Base-by-base conservation (phyloP, 2,113 vertebrate genomes). In the Uropsilus gracilis region DNA sequence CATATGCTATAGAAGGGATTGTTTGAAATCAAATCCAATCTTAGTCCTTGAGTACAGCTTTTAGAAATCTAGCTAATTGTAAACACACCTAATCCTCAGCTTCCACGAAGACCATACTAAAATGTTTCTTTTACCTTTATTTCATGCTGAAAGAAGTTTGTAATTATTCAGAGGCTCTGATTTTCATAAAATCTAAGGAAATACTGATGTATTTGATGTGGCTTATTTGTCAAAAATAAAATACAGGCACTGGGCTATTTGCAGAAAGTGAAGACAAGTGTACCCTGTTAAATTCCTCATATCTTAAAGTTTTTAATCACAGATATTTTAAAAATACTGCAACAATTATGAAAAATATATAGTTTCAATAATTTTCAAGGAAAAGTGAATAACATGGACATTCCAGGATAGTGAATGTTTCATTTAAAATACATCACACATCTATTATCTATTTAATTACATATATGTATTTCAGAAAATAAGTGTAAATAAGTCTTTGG, bases 21-120 rank as follows among this genome's bases (percentile, higher is more conserved):
- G 18, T 94, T 90, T 96, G 63, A 50, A 77, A 89, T 95, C 87
- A 93, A 96, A 95, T 30, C 2, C 32, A 92, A 0, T 82, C 75
- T 34, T 86, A 59, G 55, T 88, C 59, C 61, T 42, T 46, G 89
- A 95, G 85, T 95, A 95, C 64, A 66, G 48, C 50, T 91, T 91
- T 95, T 37, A 97, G 77, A 32, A 93, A 87, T 85, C 93, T 96
- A 95, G 61, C 17, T 90, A 90, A 63, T 14, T 66, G 10, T 94
- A 81, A 86, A 86, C n/a, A 89, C 1, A 68, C 42, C 61, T 86
- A 89, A 96, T 75, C 28, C 63, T 26, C n/a, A 68, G 71, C 8
- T 69, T 89, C 44, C 42, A 66, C 16, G 50, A 92, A 76, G 37
- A 71, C 14, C 5, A 32, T 75, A 30, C 17, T 18, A 34, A 96